A percentile compares a stretch with the other conserved stretches of the same genome.
Evolutionary conservation across 2,113 vertebrate species (phyloP).

Genomic region (Platycercus adscitus): DNA sequence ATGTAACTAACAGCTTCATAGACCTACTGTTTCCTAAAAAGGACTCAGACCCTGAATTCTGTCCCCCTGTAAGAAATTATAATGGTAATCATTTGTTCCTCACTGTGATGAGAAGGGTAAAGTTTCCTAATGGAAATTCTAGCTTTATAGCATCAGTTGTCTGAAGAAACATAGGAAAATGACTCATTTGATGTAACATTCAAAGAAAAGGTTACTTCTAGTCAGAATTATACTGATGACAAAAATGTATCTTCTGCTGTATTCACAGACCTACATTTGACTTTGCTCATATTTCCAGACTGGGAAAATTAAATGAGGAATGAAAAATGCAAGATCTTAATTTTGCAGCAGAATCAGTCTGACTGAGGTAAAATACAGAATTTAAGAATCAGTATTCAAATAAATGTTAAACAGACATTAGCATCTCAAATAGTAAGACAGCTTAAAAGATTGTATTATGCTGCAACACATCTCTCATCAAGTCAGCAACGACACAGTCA

Average conservation of each 20-base stretch:
- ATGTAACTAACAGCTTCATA: neutral
- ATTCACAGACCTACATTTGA: neutral
- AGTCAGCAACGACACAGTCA: neutral
- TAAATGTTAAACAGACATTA: neutral
- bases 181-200: neutral
- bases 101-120: neutral
- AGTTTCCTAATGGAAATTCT: neutral
- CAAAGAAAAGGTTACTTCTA: neutral
- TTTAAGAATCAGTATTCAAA: neutral
- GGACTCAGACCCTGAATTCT: neutral
- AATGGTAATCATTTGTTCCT: neutral
- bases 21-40: neutral
- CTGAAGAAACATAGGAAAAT: neutral
- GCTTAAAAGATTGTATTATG: neutral
- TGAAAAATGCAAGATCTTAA: neutral
- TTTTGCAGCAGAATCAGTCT: neutral
- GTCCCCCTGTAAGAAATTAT: neutral
- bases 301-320: neutral
- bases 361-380: neutral
- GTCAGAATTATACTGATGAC: neutral
- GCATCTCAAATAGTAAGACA: neutral
- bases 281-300: neutral
- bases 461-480: neutral
- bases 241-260: neutral
- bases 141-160: neutral